Percentiles rank a stretch among this genome's conserved stretches.
Conservation (phyloP, 1,140 invertebrate genomes). For the honey bee (Apis mellifera) region DNA sequence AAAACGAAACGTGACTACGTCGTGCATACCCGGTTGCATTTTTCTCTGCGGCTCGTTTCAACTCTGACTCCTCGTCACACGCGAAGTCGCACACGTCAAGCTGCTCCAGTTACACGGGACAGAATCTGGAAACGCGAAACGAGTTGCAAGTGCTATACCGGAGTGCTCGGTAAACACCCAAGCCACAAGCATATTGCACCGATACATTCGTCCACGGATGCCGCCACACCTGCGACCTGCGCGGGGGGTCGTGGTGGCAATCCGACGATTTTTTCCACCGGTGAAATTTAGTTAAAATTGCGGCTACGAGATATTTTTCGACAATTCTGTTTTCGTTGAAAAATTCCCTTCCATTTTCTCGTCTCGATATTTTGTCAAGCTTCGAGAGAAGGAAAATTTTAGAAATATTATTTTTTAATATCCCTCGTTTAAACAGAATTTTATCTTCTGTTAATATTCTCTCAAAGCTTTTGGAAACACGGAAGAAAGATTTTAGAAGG, state of each 20-base stretch:
- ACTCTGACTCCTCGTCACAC: background rate
- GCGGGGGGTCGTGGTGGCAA: background rate
- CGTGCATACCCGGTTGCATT: background rate
- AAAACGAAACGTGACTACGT: slow-evolving; percentile 10
- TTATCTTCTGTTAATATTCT: no score
- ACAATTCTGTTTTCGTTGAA: no score
- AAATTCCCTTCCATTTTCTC: no score
- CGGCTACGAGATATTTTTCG: no score
- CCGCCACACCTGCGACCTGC: background rate
- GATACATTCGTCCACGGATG: background rate
- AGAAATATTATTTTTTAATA: background rate
- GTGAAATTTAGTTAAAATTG: slow-evolving; percentile 3
- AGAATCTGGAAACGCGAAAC: slow-evolving; percentile 37
- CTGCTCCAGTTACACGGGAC: background rate
- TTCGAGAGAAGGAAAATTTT: background rate
- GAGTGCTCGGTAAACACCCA: slow-evolving; percentile 45
- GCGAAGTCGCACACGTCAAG: background rate
- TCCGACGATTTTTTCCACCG: background rate
- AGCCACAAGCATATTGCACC: slow-evolving; percentile 32
- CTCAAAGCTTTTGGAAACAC: no score
- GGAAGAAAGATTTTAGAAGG: no score
- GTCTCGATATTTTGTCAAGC: no score
- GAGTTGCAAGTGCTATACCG: slow-evolving; percentile 24
- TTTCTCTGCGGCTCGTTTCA: background rate
- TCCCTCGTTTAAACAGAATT: background rate